These are phyloP conservation scores for Hephaestus fuliginosus DNA, from an alignment of 2,797 vertebrate genomes.

Conservation along the genomic window DNA sequence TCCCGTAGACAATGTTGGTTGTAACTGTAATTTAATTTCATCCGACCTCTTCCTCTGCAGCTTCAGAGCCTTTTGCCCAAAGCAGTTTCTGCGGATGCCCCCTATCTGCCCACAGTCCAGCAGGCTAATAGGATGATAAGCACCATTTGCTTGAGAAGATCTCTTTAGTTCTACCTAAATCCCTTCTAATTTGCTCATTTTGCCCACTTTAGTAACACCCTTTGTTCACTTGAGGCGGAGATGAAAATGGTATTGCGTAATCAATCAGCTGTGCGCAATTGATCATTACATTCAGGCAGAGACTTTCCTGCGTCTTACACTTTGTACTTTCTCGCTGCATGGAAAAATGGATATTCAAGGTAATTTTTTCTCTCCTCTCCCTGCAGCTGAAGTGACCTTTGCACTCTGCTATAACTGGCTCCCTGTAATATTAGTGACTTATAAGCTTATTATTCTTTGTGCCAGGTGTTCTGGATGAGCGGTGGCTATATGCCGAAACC, in stretches of 20 bases:
- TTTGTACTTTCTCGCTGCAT: not conserved
- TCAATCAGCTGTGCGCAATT: constrained; percentile 56
- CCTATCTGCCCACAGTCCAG: constrained; percentile 51
- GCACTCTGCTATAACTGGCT: not conserved
- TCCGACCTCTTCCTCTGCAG: constrained; percentile 31
- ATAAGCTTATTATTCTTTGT: constrained; percentile 5
- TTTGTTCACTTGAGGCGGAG: constrained; percentile 49
- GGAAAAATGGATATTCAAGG: not conserved
- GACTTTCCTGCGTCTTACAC: not conserved
- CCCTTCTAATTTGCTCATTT: constrained; percentile 61
- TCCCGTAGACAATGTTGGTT: constrained; percentile 25
- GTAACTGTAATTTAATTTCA: constrained; percentile 49
- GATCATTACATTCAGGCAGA: constrained; percentile 22
- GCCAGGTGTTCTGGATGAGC: constrained; percentile 18
- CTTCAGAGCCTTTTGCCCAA: constrained; percentile 22
- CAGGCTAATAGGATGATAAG: constrained; percentile 71
- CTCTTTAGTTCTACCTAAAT: constrained; percentile 71
- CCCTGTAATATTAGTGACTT: constrained; percentile 35
- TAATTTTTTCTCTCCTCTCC: not conserved
- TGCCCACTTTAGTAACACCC: constrained; percentile 21
- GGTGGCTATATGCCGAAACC: not conserved
- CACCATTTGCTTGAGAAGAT: constrained; percentile 69
- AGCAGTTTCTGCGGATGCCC: constrained; percentile 45
- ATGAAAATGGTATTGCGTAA: constrained; percentile 39
- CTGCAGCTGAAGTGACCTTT: constrained; percentile 10